Evolutionary conservation across 92 coral and sea anemone species (phyloP), one percentile per base, ranked within the genome.

Genomic region (Galaxea fascicularis): DNA sequence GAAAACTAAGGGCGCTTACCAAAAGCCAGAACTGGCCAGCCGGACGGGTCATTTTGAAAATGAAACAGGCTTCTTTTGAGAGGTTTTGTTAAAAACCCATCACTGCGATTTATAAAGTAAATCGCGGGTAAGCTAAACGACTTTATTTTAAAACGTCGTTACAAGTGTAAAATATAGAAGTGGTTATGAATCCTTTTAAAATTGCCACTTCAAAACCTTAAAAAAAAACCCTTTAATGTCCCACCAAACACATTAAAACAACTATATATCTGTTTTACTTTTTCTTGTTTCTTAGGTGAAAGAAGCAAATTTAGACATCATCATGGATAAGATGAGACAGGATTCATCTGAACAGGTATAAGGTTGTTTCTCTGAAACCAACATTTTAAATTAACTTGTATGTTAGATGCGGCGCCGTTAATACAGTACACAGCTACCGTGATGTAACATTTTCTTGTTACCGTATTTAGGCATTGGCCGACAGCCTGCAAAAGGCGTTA

Each of bases 251-350:
- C 2, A 6, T 6, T 6, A 35, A 35, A 35, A 35, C 41, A 35
- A 35, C 2, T 2, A 0, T 0, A 16, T 74, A 35, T 21, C 8
- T 56, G 45, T 49, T 53, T 26, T 62, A 7, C n/a, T 62, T 24
- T 8, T 31, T 24, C 29, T 41, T 82, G 3, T 62, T 15, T 15
- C 59, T n/a, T n/a, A 95, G 98, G 98, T 96, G 59, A 96, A 92
- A 87, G 99, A 96, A 73, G 99, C 99, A 15, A 94, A 96, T 73
- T 90, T 96, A 66, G 99, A 96, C 46, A 96, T 96, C 15, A 84
- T 96, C 4, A 96, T 96, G 99, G 99, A 96, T 86, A 92, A 94
- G 76, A 91, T 96, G 97, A 92, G 99, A 74, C 99, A 96, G 74
- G 99, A 96, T 58, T 96, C 99, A 59, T 89, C 87, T 4, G 91